Evolutionary conservation across 2,113 vertebrate genomes (phyloP), one percentile per base, ranked within the genome.

Genomic region (Cyanoderma ruficeps): DNA sequence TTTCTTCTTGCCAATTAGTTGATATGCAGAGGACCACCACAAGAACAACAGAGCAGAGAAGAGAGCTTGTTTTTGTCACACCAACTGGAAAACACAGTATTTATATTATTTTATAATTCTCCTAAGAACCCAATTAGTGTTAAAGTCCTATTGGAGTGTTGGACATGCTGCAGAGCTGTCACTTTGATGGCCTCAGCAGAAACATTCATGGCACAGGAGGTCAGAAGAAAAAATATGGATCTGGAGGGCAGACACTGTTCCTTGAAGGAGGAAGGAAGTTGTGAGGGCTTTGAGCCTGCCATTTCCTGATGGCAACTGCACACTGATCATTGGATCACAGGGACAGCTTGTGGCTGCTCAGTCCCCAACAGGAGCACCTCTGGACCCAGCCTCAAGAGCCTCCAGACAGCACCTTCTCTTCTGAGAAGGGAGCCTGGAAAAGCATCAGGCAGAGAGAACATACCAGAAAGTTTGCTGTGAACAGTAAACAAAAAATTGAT

Each of bases 121-220:
- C 41, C 11, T 11, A 35, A 44, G 74, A 70, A 70, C 17, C 9
- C 11, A 13, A 8, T 1, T 11, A 25, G 21, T 56, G 15, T 52
- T 56, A 50, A 74, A 84, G 74, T 65, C 37, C 28, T 61, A 0
- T 10, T 30, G 49, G 61, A 86, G 67, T 76, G 14, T 18, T 39
- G 33, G 56, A 68, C 23, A 35, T 25, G 28, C 21, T 44, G 49
- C 47, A 60, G 57, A 42, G 39, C 35, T 8, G 37, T 52, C 17
- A 9, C 28, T 83, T 39, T 9, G 35, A 55, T 20, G 30, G 42
- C 30, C 53, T 52, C 30, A 50, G 33, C 30, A 39, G 70, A 63
- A 49, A 59, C 8, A 20, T 24, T 60, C 0, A 0, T 22, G 3
- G 35, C 20, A 12, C 3, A 35, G 44, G 47, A 82, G 15, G 27